A percentile compares a stretch with the other conserved stretches of the same genome.
Evolutionary conservation across 2,888 invertebrate species (phyloP).

Genomic region (Balanococcus diminutus): DNA sequence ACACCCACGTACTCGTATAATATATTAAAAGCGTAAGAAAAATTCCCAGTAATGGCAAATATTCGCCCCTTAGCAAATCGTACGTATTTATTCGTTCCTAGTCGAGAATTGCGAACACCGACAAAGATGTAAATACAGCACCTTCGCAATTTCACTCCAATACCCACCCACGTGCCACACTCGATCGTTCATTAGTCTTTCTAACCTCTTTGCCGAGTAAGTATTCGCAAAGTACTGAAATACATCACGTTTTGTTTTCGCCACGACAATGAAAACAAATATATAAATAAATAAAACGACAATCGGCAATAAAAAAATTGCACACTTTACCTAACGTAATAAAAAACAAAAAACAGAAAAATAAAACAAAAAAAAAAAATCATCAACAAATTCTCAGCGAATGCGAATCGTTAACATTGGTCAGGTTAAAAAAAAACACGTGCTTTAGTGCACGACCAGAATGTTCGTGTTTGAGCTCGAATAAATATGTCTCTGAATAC

Average conservation of each 20-base stretch:
- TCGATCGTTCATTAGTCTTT: not conserved
- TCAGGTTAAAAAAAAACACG: constrained; percentile 24
- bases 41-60: no score
- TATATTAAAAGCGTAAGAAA: no score
- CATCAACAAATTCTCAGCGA: not conserved
- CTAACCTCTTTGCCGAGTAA: not conserved
- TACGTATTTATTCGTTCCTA: no score
- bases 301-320: not conserved
- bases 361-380: not conserved
- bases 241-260: not conserved
- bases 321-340: not conserved
- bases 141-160: no score
- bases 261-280: no score
- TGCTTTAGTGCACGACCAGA: not conserved
- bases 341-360: not conserved
- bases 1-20: no score
- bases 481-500: not conserved
- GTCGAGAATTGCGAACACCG: no score
- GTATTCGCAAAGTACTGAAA: not conserved
- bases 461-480: not conserved
- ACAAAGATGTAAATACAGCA: no score
- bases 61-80: no score
- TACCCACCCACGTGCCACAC: no score
- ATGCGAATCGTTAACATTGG: constrained; percentile 4
- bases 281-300: not conserved